phyloP scores from a whole-genome alignment of 2,797 vertebrate species.

The Hypotaenidia okinawae region DNA sequence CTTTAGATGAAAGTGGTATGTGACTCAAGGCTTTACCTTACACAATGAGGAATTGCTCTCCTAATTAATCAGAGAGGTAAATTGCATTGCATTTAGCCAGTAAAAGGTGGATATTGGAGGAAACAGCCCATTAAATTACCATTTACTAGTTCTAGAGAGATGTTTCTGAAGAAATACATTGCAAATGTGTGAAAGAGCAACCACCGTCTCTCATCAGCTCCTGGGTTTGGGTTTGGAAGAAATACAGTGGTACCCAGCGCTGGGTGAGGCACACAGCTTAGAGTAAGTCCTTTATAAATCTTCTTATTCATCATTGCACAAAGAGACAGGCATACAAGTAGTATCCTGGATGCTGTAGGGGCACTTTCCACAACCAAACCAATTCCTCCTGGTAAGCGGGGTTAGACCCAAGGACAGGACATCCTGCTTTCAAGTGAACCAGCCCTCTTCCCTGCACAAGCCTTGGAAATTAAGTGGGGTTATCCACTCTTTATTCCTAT shows the following conservation, averaged over 20 bases:
- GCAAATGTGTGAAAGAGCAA: background rate
- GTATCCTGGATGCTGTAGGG: background rate
- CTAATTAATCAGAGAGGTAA: conserved; percentile 22
- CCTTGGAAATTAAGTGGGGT: background rate
- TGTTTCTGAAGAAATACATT: background rate
- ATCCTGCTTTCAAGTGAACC: background rate
- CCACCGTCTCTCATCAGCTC: background rate
- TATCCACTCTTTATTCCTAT: background rate
- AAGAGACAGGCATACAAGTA: background rate
- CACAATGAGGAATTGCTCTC: background rate
- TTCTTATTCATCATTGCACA: background rate
- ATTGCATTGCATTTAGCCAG: background rate
- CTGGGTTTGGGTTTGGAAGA: background rate
- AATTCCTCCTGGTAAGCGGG: background rate
- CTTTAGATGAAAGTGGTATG: background rate
- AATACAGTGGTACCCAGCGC: rapidly evolving
- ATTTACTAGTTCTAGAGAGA: background rate
- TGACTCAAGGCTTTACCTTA: background rate
- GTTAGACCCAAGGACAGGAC: background rate
- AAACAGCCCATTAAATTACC: conserved; percentile 10
- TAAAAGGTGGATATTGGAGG: background rate
- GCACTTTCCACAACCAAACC: background rate
- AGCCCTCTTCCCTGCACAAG: background rate
- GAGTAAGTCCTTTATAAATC: background rate
- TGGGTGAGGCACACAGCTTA: background rate